Evolutionary conservation across 2,113 vertebrate species (phyloP), one percentile per base, ranked within the genome.

Genomic region (Alethe diademata): DNA sequence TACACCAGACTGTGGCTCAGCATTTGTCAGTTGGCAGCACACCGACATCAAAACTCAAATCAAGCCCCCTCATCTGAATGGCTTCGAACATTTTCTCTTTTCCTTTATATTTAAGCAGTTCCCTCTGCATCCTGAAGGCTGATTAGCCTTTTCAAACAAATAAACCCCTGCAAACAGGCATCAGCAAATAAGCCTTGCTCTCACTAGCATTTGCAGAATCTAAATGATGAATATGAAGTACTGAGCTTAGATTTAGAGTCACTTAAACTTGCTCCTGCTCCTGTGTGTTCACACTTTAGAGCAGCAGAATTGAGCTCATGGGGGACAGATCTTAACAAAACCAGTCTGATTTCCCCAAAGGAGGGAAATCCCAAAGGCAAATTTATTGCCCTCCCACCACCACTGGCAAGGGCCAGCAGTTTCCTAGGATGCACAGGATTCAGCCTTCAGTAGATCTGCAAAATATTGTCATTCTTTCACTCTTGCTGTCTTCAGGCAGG

Each of bases 11-110:
- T 72, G 36, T 57, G 89, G 89, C 87, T 96, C 94, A 89, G 93
- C 91, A 89, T 95, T 95, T 97, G 86, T 93, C 91, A 92, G 81
- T 28, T 94, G 91, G 92, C 90, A 90, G 93, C 85, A 70, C 85
- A 82, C 50, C 0, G 42, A 83, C 86, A 84, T 78, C 80, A 56
- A 67, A 90, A 93, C 58, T 6, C 88, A 76, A 80, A 84, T 91
- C 92, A n/a, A 29, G 48, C 64, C 51, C 54, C 95, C 83, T 97
- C 88, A 72, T 94, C 88, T 83, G 79, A 94, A 92, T 57, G 64
- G 79, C 79, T 96, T 69, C 88, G 75, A 95, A 94, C 86, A 78
- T 72, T 92, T 94, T 62, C 92, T 90, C 64, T 90, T 94, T 71
- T 48, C 62, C 69, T 88, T 93, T 83, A 85, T 51, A 45, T 90